Evolutionary conservation across 2,888 invertebrate genomes (phyloP).

Genomic region (Mythimna albipuncta): DNA sequence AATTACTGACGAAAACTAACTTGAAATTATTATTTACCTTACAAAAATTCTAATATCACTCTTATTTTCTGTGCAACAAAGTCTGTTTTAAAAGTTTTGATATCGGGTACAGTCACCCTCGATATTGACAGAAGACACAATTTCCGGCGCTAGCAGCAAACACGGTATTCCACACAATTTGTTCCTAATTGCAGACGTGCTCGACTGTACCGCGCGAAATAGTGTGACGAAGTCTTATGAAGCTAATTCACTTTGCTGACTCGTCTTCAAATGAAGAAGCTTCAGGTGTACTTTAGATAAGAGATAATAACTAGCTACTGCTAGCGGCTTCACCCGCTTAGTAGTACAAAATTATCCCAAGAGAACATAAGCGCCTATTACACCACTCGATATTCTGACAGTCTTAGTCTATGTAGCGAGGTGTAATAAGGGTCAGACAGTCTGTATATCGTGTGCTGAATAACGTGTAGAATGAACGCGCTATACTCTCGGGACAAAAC

Average conservation of each 20-base stretch:
- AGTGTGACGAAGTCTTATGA: constrained; percentile 50
- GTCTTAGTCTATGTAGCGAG: too few species aligned
- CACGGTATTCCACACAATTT: constrained; percentile 81
- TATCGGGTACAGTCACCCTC: constrained; percentile 68
- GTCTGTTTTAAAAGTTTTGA: constrained; percentile 17
- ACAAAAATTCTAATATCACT: constrained; percentile 33
- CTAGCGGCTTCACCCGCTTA: too few species aligned
- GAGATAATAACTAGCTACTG: background rate
- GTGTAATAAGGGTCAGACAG: too few species aligned
- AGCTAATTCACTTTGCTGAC: constrained; percentile 44
- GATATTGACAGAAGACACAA: constrained; percentile 84
- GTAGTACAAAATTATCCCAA: too few species aligned
- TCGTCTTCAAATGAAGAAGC: constrained; percentile 29
- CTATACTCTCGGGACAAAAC: too few species aligned
- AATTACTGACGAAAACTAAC: constrained; percentile 68
- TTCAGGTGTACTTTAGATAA: constrained; percentile 9
- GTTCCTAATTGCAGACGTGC: constrained; percentile 78
- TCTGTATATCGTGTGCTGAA: too few species aligned
- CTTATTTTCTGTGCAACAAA: constrained; percentile 41
- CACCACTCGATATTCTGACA: too few species aligned
- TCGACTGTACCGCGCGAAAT: constrained; percentile 45
- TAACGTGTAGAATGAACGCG: too few species aligned
- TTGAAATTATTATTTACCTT: constrained; percentile 47
- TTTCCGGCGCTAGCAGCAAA: constrained; percentile 76
- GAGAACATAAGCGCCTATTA: too few species aligned